These are phyloP conservation scores for Chironomus riparius DNA, from an alignment of 2,888 invertebrate genomes.

Conservation along the genomic window DNA sequence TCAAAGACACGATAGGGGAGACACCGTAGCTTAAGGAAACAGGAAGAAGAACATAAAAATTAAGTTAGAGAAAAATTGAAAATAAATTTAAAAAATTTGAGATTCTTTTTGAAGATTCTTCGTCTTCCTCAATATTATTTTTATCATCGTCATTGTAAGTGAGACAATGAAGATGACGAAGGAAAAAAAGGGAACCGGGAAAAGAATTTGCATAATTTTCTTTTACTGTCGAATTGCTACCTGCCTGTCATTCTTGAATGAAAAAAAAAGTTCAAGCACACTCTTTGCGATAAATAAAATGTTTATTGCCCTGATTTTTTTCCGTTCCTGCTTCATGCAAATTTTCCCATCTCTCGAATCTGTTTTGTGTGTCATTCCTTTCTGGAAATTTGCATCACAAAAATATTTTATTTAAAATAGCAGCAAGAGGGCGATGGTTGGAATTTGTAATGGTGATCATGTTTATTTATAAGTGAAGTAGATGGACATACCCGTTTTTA, in stretches of 20 bases:
- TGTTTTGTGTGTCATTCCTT: not conserved
- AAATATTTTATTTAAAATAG: not conserved
- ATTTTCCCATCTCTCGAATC: not conserved
- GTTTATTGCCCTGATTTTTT: slow-evolving; percentile 10
- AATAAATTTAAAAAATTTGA: no score
- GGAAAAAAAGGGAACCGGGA: not conserved
- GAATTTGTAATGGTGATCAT: not conserved
- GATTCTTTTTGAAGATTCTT: not conserved
- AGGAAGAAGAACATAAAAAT: no score
- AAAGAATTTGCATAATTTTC: not conserved
- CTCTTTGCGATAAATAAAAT: not conserved
- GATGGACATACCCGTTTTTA: not conserved
- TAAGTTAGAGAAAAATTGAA: no score
- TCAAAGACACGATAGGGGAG: no score
- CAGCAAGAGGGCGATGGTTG: not conserved
- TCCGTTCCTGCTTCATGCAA: not conserved
- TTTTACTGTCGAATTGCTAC: not conserved
- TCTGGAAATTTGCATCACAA: not conserved
- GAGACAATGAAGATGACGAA: not conserved
- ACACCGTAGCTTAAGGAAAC: no score
- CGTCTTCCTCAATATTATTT: not conserved
- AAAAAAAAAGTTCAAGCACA: not conserved
- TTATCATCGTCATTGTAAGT: not conserved
- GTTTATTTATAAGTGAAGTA: not conserved
- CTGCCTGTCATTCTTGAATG: not conserved